Conservation (phyloP, 2,113 vertebrate genomes). For the Stigmatopora nigra region DNA sequence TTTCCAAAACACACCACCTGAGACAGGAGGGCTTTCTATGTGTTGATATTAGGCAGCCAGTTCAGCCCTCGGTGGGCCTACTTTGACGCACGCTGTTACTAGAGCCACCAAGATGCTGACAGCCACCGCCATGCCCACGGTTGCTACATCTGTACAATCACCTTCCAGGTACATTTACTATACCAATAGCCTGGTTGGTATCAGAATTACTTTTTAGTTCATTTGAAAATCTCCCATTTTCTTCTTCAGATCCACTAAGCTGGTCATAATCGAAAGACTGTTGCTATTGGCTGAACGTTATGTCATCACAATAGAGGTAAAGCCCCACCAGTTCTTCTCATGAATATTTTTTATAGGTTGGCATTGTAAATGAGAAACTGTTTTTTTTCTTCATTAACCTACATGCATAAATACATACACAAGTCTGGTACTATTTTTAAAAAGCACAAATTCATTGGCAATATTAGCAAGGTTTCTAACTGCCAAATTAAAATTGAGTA, state of each 20-base stretch:
- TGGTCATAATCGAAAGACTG: slow-evolving; percentile 95
- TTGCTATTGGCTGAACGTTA: slow-evolving; percentile 94
- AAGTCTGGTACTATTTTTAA: no score
- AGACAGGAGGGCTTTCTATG: background rate
- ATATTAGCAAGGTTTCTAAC: background rate
- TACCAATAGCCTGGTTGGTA: slow-evolving; percentile 14
- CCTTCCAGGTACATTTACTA: slow-evolving; percentile 89
- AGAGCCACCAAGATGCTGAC: slow-evolving; percentile 99
- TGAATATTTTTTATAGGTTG: no score
- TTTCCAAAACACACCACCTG: background rate
- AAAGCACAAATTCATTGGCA: background rate
- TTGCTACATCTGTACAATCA: slow-evolving; percentile 96
- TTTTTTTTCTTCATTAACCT: background rate
- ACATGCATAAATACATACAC: background rate
- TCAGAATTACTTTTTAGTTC: background rate
- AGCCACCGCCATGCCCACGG: slow-evolving; percentile 95
- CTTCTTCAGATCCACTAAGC: slow-evolving; percentile 85
- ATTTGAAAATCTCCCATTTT: background rate
- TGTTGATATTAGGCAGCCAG: slow-evolving; percentile 81
- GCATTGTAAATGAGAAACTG: no score
- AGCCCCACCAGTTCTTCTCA: background rate
- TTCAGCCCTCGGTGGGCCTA: slow-evolving; percentile 91
- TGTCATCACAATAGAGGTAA: slow-evolving; percentile 97
- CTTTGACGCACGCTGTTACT: slow-evolving; percentile 93
- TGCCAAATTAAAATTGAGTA: background rate